Conservation (phyloP, 2,888 invertebrate genomes). For the Diogma glabrata region DNA sequence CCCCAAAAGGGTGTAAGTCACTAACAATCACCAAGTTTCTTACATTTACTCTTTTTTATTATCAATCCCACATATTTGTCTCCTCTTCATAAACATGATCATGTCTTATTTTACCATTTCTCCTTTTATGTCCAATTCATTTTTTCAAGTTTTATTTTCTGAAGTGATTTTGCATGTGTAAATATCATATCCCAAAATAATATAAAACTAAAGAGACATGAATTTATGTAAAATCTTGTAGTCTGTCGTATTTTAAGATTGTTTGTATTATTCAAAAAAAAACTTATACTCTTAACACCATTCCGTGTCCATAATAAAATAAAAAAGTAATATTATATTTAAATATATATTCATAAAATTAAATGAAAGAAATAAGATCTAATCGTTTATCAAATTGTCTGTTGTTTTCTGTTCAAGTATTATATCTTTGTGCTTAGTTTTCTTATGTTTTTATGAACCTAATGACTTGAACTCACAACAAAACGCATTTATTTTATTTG, state of each 20-base stretch:
- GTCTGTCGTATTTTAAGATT: conserved; percentile 5
- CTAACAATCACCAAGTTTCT: too few relatives aligned
- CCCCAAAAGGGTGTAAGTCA: too few relatives aligned
- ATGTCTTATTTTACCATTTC: too few relatives aligned
- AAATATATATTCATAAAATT: neutral
- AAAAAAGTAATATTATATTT: too few relatives aligned
- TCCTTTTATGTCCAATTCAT: too few relatives aligned
- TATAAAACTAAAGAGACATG: too few relatives aligned
- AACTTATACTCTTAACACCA: conserved; percentile 6
- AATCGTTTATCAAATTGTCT: conserved; percentile 7
- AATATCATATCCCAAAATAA: too few relatives aligned
- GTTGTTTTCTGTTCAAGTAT: neutral
- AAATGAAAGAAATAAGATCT: neutral
- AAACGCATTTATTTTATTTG: conserved; percentile 8
- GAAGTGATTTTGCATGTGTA: conserved; percentile 8
- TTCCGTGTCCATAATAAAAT: conserved; percentile 5
- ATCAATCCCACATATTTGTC: too few relatives aligned
- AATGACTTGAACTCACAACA: neutral
- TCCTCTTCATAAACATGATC: too few relatives aligned
- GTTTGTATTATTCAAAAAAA: too few relatives aligned
- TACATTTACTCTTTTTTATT: too few relatives aligned
- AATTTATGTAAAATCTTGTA: conserved; percentile 6
- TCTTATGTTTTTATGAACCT: neutral
- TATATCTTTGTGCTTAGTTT: conserved; percentile 2
- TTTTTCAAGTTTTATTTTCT: too few relatives aligned